Evolutionary conservation across 2,113 vertebrate genomes (phyloP), one percentile per base, ranked within the genome.

Genomic region (Notarius lentiginosus): DNA sequence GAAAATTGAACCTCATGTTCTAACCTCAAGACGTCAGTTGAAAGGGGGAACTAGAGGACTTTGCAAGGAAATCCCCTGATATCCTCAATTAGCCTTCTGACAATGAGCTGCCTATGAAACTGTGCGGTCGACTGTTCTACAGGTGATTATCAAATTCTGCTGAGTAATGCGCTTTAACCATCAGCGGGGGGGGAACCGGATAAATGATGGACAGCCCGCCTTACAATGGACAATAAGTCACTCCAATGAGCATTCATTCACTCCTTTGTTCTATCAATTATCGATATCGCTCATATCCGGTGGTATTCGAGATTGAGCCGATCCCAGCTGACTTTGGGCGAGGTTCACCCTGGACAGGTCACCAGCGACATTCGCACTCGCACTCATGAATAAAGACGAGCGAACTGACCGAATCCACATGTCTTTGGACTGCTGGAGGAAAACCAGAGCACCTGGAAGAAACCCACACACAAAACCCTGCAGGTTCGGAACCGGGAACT

Each of bases 11-110:
- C 47, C 61, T 80, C 2, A 47, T n/a, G 75, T 80, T 30, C 30
- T 80, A 58, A 80, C 77, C 85, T 70, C 85, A 34, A 17, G 30
- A 86, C 22, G 22, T 70, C 27, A n/a, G 75, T 53, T 70, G 49
- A 56, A 86, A 68, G 41, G 14, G 12, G 76, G 65, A 85, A 79
- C 47, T 20, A 2, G 75, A 18, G 56, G 34, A 75, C 20, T 47
- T 7, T 20, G n/a, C 41, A 14, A 85, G 84, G 63, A 86, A 79
- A 68, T 30, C 24, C 75, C 61, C 15, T 34, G 68, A 34, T 72
- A 20, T 72, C 68, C 30, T 72, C 72, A 49, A 77, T 63, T 85
- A 79, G 65, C 72, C 84, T 61, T 22, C 72, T 1, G 41, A 61
- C 47, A 65, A 53, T 20, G 60, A 85, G 22, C 72, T 24, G 24